Evolutionary conservation across 2,888 invertebrate genomes (phyloP).

Genomic region (Campoplex capitator): DNA sequence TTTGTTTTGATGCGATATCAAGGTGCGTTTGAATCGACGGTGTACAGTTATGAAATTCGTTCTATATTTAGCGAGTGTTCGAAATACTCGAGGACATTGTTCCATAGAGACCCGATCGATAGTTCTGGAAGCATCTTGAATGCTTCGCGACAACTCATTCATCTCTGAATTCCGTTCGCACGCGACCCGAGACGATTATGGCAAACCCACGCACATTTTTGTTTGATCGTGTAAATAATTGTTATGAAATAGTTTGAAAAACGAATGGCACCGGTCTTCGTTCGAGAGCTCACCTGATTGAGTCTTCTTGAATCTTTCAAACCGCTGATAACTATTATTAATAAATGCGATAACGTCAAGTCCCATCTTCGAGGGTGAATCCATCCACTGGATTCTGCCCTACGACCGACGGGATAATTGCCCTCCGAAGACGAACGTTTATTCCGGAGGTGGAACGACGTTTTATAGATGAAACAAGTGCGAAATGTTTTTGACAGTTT

Average conservation of each 20-base stretch:
- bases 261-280: not conserved
- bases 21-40: not conserved
- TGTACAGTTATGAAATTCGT: constrained; percentile 8
- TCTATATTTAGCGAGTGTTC: not conserved
- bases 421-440: not conserved
- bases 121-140: not conserved
- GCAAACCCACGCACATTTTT: not conserved
- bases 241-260: not conserved
- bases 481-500: not conserved
- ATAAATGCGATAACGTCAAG: constrained; percentile 71
- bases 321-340: constrained; percentile 69
- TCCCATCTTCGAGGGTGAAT: constrained; percentile 74
- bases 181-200: not conserved
- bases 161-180: not conserved
- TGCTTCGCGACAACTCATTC: not conserved
- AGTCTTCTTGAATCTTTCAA: constrained; percentile 76
- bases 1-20: not conserved
- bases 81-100: no score
- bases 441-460: constrained; percentile 15
- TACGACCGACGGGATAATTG: constrained; percentile 31
- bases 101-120: not conserved
- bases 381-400: constrained; percentile 45
- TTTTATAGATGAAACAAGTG: not conserved
- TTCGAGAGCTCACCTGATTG: constrained; percentile 76
- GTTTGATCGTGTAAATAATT: not conserved